Percentiles rank a stretch among this genome's conserved stretches.
Evolutionary conservation across 2,113 vertebrate genomes (phyloP).

Genomic region (Pterocles burchelli): DNA sequence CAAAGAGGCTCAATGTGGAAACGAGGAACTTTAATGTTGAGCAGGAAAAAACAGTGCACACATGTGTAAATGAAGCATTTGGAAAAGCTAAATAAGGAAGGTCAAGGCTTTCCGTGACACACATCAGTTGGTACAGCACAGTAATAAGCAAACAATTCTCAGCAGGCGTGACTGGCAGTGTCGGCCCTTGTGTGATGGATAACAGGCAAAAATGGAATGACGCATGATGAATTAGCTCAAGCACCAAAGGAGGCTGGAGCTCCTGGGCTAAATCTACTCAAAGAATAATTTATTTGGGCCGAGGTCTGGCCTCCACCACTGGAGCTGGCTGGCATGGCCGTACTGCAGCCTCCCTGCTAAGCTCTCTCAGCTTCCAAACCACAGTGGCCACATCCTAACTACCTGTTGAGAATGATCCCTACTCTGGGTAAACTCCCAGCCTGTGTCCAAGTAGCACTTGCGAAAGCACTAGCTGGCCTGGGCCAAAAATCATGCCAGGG

Average conservation of each 20-base stretch:
- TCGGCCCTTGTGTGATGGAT: not conserved
- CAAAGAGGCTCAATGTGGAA: conserved; percentile 15
- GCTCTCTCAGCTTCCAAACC: not conserved
- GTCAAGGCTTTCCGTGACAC: conserved; percentile 60
- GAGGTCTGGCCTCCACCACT: not conserved
- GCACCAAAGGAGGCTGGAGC: not conserved
- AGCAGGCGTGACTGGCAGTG: not conserved
- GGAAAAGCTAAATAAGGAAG: conserved; percentile 46
- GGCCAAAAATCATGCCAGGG: not conserved
- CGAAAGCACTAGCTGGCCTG: not conserved
- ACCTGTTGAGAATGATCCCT: not conserved
- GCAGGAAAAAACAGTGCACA: conserved; percentile 50
- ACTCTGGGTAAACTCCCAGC: not conserved
- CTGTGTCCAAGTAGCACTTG: not conserved
- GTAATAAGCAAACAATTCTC: conserved; percentile 13
- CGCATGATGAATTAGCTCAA: not conserved
- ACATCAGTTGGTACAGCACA: not conserved
- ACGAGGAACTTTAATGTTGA: not conserved
- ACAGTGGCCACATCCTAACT: not conserved
- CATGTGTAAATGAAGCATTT: conserved; percentile 16
- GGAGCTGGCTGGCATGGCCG: not conserved
- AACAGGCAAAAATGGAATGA: not conserved
- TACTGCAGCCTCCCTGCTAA: not conserved
- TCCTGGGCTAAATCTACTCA: not conserved
- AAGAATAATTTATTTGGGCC: not conserved